These are phyloP conservation scores for Fragum fragum DNA, from an alignment of 2,888 invertebrate species.

Conservation along the genomic window DNA sequence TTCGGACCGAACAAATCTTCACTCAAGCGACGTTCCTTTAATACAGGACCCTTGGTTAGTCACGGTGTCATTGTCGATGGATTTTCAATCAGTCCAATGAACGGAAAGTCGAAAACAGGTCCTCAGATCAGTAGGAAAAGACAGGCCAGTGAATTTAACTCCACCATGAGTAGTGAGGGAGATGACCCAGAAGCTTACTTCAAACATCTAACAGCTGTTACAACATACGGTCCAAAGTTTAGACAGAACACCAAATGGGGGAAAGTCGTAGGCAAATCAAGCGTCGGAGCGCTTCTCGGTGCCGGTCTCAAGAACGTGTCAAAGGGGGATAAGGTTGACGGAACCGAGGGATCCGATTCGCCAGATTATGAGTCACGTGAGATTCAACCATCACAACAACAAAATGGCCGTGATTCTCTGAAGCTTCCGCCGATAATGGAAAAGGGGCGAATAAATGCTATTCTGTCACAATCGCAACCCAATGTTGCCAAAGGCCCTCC, in stretches of 20 bases:
- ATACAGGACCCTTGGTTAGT: constrained; percentile 78
- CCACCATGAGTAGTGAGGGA: constrained; percentile 57
- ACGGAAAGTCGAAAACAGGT: constrained; percentile 74
- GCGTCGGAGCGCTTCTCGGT: constrained; percentile 65
- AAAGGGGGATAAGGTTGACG: constrained; percentile 58
- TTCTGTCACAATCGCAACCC: constrained; percentile 57
- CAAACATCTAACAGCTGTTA: constrained; percentile 70
- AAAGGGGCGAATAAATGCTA: constrained; percentile 53
- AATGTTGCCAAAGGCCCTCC: constrained; percentile 47
- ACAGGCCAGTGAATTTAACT: constrained; percentile 59
- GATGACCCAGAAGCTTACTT: constrained; percentile 83
- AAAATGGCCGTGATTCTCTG: constrained; percentile 24
- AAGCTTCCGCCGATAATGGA: constrained; percentile 71
- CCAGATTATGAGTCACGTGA: constrained; percentile 45
- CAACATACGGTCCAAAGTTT: constrained; percentile 70
- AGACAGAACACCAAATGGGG: constrained; percentile 75
- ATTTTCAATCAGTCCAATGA: constrained; percentile 81
- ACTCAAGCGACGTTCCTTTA: constrained; percentile 72
- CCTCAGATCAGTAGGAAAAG: constrained; percentile 54
- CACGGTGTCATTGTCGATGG: constrained; percentile 83
- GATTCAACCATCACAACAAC: neutral
- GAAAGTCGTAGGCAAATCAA: constrained; percentile 67
- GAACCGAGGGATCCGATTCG: constrained; percentile 36
- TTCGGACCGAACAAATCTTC: constrained; percentile 82
- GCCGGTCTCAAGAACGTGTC: constrained; percentile 58